Conservation (phyloP, 1,140 invertebrate genomes). For the Palaemon carinicauda region DNA sequence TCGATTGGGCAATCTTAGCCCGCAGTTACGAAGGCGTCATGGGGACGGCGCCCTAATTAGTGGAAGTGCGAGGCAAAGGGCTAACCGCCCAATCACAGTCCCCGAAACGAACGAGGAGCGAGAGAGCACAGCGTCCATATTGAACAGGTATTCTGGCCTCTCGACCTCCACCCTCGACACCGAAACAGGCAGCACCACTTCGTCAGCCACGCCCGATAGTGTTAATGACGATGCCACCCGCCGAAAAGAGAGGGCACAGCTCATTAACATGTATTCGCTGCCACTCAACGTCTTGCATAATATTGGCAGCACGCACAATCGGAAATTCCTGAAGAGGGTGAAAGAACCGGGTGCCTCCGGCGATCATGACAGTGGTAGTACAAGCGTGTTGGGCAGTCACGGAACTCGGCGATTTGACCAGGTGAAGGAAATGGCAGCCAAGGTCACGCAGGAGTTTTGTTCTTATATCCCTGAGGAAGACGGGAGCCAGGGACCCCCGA, state of each 20-base stretch:
- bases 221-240: constrained; percentile 40
- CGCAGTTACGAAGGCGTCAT: constrained; percentile 36
- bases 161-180: constrained; percentile 25
- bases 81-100: constrained; percentile 35
- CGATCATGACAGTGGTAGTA: constrained; percentile 9
- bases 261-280: constrained; percentile 59
- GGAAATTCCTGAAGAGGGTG: constrained; percentile 55
- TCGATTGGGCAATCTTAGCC: constrained; percentile 11
- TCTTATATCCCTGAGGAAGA: constrained; percentile 52
- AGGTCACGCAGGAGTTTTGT: constrained; percentile 45
- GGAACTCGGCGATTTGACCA: constrained; percentile 52
- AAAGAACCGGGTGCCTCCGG: neutral
- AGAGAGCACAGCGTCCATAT: constrained; percentile 43
- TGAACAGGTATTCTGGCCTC: constrained; percentile 46
- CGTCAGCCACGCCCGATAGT: constrained; percentile 50
- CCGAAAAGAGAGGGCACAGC: constrained; percentile 55
- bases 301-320: constrained; percentile 39
- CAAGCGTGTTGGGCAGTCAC: neutral
- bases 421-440: constrained; percentile 56
- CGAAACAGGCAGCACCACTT: constrained; percentile 38
- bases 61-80: neutral
- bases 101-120: constrained; percentile 24
- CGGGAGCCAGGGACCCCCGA: constrained; percentile 53
- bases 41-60: constrained; percentile 26
- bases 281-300: constrained; percentile 53